phyloP scores from a whole-genome alignment of 2,113 vertebrate genomes.

The Cinclus cinclus region DNA sequence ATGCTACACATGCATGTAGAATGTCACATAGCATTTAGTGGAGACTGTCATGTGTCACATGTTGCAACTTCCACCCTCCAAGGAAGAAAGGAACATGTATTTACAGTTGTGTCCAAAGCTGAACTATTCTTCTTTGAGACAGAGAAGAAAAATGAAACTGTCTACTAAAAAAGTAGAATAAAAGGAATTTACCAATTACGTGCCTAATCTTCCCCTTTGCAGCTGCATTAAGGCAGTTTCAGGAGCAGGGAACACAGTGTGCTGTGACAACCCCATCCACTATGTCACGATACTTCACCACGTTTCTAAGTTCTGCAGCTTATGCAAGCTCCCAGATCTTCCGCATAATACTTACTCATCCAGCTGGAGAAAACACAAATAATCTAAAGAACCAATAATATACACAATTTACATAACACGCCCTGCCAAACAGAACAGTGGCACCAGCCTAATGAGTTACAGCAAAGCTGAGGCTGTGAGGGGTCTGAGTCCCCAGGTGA shows the following conservation, averaged over 20 bases:
- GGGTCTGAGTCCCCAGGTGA: rapidly evolving
- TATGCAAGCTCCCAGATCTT: background rate
- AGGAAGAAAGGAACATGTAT: background rate
- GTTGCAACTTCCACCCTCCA: background rate
- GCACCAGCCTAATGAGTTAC: background rate
- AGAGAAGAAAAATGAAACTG: background rate
- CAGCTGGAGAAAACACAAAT: background rate
- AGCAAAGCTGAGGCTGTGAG: background rate
- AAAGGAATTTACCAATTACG: background rate
- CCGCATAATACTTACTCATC: background rate
- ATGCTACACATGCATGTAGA: background rate
- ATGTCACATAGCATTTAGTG: background rate
- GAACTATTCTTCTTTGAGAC: background rate
- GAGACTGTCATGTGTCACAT: background rate
- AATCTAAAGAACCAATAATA: background rate
- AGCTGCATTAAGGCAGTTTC: background rate
- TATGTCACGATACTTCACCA: background rate
- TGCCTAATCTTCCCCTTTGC: background rate
- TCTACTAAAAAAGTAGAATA: background rate
- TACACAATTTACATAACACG: background rate
- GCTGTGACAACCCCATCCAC: background rate
- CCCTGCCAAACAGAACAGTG: background rate
- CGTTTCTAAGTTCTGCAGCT: background rate
- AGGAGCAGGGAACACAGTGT: background rate
- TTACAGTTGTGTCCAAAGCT: background rate